Evolutionary conservation across 2,797 vertebrate genomes (phyloP), one percentile per base, ranked within the genome.

Genomic region (Pseudotriccus pelzelni): DNA sequence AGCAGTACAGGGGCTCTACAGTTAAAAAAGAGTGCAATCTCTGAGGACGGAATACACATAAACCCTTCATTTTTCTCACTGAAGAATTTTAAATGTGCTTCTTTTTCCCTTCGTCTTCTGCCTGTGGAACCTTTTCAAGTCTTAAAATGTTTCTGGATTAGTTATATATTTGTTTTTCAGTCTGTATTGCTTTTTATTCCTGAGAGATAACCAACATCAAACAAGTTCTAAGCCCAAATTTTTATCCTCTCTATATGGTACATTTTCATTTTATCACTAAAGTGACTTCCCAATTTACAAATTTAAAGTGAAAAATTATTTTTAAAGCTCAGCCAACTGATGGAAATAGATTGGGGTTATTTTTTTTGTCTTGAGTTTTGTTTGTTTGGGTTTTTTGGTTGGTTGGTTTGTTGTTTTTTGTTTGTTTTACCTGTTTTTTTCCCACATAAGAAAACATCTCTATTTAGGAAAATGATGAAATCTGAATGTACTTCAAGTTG

Each of bases 311-410:
- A 66, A 63, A 81, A 36, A n/a, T 3, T 13, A 49, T 36, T 70
- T 63, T 89, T 53, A 34, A 63, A 59, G 6, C 16, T 86, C 21
- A 49, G 14, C n/a, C 32, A 67, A 53, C 56, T 22, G 19, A 81
- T 12, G 8, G 8, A 62, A 85, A n/a, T 2, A 20, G 11, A 27
- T 30, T 44, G 15, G 2, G 7, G 0, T 10, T 19, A 2, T 32
- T 36, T 50, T 17, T 36, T 37, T 37, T 37, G 37, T 37, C 37
- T 37, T 37, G 37, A 37, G 37, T 37, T 37, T 39, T 39, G 39
- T 21, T 44, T 22, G 53, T 21, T 55, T 55, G 0, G 44, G n/a
- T n/a, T n/a, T 44, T 19, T 44, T 44, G 43, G 39, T 16, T 2
- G 7, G 0, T 10, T 19, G 2, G 23, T 36, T 50, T 17, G 41